Evolutionary conservation across 2,888 invertebrate species (phyloP).

Genomic region (Spicauda simplicius): DNA sequence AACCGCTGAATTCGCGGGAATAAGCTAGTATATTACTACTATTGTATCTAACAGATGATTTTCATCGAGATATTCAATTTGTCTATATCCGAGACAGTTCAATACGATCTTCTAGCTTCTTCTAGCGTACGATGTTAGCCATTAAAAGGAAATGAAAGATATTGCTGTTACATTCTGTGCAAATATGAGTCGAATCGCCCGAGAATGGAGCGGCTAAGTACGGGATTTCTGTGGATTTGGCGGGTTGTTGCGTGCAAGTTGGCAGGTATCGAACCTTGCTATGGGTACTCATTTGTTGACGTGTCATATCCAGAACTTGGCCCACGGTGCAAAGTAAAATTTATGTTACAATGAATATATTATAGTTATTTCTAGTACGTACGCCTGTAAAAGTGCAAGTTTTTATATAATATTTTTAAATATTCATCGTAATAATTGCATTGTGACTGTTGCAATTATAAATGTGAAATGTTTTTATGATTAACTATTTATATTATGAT

Average conservation of each 20-base stretch:
- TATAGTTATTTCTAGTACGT: no score
- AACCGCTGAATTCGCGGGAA: no score
- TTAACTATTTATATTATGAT: no score
- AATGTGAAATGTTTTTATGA: no score
- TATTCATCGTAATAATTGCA: no score
- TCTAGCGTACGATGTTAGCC: constrained; percentile 23
- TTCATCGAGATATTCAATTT: constrained; percentile 6
- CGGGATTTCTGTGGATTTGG: constrained; percentile 49
- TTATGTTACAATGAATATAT: no score
- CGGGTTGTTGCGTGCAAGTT: constrained; percentile 44
- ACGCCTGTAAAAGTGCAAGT: no score
- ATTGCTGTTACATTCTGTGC: constrained; percentile 18
- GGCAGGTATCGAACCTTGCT: constrained; percentile 43
- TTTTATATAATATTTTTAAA: no score
- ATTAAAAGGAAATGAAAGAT: constrained; percentile 33
- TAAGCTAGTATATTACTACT: no score
- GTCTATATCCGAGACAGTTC: constrained; percentile 8
- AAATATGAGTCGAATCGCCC: constrained; percentile 29
- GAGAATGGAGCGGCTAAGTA: constrained; percentile 13
- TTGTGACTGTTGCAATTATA: no score
- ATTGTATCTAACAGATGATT: no score
- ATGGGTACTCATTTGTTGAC: constrained; percentile 6
- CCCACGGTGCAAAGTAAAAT: not conserved
- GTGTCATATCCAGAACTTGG: not conserved
- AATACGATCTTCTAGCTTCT: constrained; percentile 2